These are phyloP conservation scores for Empis livida DNA, from an alignment of 2,888 invertebrate species.

Conservation along the genomic window DNA sequence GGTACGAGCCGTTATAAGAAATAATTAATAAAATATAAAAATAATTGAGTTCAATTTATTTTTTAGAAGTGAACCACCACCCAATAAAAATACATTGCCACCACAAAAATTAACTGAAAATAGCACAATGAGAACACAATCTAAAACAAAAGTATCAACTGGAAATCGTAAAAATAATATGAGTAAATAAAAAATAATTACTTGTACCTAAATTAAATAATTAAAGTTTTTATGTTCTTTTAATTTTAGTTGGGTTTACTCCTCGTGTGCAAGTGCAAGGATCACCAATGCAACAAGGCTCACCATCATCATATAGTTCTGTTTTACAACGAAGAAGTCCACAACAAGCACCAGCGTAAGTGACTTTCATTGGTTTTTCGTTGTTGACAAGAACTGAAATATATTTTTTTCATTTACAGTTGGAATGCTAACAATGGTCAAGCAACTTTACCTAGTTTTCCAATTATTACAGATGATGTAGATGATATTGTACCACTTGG, in stretches of 20 bases:
- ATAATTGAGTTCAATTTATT: conserved; percentile 1
- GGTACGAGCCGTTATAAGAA: too few species aligned
- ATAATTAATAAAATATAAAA: too few species aligned
- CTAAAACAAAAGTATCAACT: conserved; percentile 46
- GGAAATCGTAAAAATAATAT: conserved; percentile 40
- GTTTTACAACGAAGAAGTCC: conserved; percentile 30
- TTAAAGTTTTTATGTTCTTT: conserved; percentile 3
- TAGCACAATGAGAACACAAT: conserved; percentile 46
- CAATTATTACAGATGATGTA: conserved; percentile 62
- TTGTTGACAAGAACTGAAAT: conserved; percentile 6
- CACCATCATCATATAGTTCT: conserved; percentile 35
- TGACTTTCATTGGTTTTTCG: too few species aligned
- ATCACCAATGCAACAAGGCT: conserved; percentile 46
- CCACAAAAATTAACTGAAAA: conserved; percentile 29
- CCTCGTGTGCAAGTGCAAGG: conserved; percentile 36
- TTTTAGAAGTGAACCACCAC: conserved; percentile 27
- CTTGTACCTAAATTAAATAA: background rate
- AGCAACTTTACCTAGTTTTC: conserved; percentile 59
- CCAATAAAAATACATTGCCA: conserved; percentile 11
- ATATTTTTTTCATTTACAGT: conserved; percentile 28
- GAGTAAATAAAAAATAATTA: conserved; percentile 23
- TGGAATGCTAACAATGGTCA: conserved; percentile 51
- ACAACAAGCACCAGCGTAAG: conserved; percentile 35
- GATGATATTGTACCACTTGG: conserved; percentile 24
- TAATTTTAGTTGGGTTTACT: conserved; percentile 36